Evolutionary conservation across 2,888 invertebrate species (phyloP).

Genomic region (Drosophila pegasa): DNA sequence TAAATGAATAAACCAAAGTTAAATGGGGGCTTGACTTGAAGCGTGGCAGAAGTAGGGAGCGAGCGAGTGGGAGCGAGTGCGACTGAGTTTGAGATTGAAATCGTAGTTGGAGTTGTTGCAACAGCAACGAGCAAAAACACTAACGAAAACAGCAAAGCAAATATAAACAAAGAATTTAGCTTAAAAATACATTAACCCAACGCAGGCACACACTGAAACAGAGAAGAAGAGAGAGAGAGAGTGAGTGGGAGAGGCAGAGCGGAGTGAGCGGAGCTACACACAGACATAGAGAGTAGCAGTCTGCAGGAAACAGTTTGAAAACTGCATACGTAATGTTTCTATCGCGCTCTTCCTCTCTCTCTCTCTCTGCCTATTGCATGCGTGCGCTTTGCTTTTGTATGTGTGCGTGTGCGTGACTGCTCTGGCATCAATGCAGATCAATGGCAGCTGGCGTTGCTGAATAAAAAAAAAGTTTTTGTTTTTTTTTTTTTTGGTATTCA

Average conservation of each 20-base stretch:
- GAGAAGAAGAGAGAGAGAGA: not conserved
- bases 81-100: slow-evolving; percentile 7
- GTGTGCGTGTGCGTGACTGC: slow-evolving; percentile 30
- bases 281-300: slow-evolving; percentile 21
- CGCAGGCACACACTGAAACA: slow-evolving; percentile 32
- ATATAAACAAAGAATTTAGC: slow-evolving; percentile 80
- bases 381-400: not conserved
- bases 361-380: not conserved
- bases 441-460: slow-evolving; percentile 51
- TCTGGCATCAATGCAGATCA: slow-evolving; percentile 75
- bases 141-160: slow-evolving; percentile 70
- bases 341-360: slow-evolving; percentile 7
- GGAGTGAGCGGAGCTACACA: slow-evolving; percentile 7
- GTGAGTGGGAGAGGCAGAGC: too few relatives aligned
- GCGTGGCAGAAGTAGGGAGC: not conserved
- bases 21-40: slow-evolving; percentile 44
- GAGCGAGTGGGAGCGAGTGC: not conserved
- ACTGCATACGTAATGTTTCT: slow-evolving; percentile 63
- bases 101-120: slow-evolving; percentile 35
- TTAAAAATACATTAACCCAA: slow-evolving; percentile 78
- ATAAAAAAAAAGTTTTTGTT: slow-evolving; percentile 18
- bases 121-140: slow-evolving; percentile 48
- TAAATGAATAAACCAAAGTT: slow-evolving; percentile 68
- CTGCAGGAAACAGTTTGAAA: slow-evolving; percentile 51
- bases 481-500: slow-evolving; percentile 37